Evolutionary conservation across 2,797 vertebrate genomes (phyloP), one percentile per base, ranked within the genome.

Genomic region (Sebastes goodei): DNA sequence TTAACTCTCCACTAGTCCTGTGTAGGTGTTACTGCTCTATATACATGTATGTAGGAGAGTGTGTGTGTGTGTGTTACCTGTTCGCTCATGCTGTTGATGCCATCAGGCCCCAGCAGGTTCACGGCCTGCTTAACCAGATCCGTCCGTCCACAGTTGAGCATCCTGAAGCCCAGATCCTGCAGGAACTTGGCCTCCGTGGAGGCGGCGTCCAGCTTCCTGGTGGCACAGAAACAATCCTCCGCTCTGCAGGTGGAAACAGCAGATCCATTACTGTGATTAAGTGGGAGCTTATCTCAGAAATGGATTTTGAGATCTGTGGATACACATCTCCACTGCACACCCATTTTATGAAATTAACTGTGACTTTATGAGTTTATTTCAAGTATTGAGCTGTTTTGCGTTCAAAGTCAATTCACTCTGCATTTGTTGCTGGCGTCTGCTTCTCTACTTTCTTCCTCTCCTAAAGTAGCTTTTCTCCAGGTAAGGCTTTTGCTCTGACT

Each of bases 81-180:
- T 69, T 96, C 96, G 56, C 95, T 96, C 93, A 96, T 95, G 88
- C 96, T 95, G 93, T 96, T 96, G 35, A 96, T 95, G 71, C 96
- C 96, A 20, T 96, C 95, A 0, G 95, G 95, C 7, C 96, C 96
- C 79, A 96, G 94, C 80, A 96, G 93, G 85, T 95, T 96, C 70
- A 95, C 94, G 0, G 96, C 96, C 89, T 96, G 95, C 81, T 95
- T 95, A 76, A 96, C 95, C 85, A 96, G 94, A 89, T 96, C 96
- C 2, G 96, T 96, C 53, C 96, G 94, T 21, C 96, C 96, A 3
- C 95, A 96, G 94, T 95, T 96, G 30, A 96, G 95, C 96, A 96
- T 96, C 80, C 96, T 94, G 93, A 96, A 96, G 52, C 95, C 96
- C 89, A 96, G 93, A 60, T 96, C 95, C 94, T 96, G 95, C 87